phyloP scores from a whole-genome alignment of 2,797 vertebrate genomes.

The Meriones psammophilus region DNA sequence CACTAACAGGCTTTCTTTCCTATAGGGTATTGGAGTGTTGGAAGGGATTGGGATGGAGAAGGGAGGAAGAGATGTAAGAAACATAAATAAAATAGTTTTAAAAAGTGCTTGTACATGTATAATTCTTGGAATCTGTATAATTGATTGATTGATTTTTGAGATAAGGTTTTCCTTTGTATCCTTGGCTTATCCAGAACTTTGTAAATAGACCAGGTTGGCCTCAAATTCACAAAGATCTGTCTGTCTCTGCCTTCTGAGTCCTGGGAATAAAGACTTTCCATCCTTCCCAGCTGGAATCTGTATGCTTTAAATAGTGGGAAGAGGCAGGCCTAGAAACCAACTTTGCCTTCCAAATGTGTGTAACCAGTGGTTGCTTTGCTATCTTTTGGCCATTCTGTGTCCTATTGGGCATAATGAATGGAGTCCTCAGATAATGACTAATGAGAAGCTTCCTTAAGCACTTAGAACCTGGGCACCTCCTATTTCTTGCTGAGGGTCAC shows the following conservation, averaged over 20 bases:
- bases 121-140: background rate
- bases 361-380: background rate
- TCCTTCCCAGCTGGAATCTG: background rate
- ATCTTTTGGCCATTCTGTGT: background rate
- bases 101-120: too few relatives aligned
- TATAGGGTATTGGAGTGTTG: too few relatives aligned
- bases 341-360: background rate
- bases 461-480: too few relatives aligned
- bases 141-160: background rate
- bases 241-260: background rate
- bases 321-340: background rate
- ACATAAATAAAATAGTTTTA: too few relatives aligned
- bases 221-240: background rate
- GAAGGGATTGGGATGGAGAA: too few relatives aligned
- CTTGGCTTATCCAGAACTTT: background rate
- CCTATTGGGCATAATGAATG: rapidly evolving
- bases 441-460: rapidly evolving
- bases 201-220: too few relatives aligned
- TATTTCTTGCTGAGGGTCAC: background rate
- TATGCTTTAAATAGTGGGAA: background rate
- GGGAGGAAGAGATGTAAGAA: too few relatives aligned
- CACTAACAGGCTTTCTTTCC: too few relatives aligned
- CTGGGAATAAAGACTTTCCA: background rate
- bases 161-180: background rate
- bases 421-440: too few relatives aligned